These are phyloP conservation scores for Microcaecilia unicolor DNA, from an alignment of 2,797 vertebrate genomes.

Conservation along the genomic window DNA sequence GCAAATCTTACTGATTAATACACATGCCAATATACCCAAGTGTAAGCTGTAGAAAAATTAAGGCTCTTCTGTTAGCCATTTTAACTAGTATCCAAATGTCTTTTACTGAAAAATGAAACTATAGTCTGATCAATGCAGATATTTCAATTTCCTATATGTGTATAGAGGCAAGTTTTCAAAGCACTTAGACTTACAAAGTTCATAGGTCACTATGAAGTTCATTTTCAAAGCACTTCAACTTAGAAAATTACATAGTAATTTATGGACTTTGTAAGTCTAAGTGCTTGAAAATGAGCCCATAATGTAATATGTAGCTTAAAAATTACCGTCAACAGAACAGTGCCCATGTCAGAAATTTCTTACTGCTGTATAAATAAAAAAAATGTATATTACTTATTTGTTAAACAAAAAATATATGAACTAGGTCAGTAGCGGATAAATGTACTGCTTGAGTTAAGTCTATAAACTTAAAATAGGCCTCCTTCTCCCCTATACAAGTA, in stretches of 20 bases:
- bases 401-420: neutral
- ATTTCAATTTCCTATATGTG: constrained; percentile 6
- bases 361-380: neutral
- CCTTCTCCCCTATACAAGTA: too few relatives aligned
- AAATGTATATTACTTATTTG: too few relatives aligned
- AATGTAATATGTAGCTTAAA: neutral
- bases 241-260: too few relatives aligned
- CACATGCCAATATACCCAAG: constrained; percentile 13
- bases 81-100: constrained; percentile 1
- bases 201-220: too few relatives aligned
- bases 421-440: neutral
- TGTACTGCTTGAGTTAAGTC: neutral
- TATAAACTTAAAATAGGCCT: too few relatives aligned
- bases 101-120: constrained; percentile 16
- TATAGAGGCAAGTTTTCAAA: too few relatives aligned
- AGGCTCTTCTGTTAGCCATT: constrained; percentile 1
- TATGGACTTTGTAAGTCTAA: too few relatives aligned
- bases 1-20: neutral
- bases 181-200: too few relatives aligned
- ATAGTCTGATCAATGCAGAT: neutral
- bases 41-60: too few relatives aligned
- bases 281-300: too few relatives aligned
- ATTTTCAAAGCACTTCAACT: too few relatives aligned
- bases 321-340: too few relatives aligned
- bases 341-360: neutral